These are phyloP conservation scores for Gallinago media DNA, from an alignment of 2,113 vertebrate genomes.

Conservation along the genomic window DNA sequence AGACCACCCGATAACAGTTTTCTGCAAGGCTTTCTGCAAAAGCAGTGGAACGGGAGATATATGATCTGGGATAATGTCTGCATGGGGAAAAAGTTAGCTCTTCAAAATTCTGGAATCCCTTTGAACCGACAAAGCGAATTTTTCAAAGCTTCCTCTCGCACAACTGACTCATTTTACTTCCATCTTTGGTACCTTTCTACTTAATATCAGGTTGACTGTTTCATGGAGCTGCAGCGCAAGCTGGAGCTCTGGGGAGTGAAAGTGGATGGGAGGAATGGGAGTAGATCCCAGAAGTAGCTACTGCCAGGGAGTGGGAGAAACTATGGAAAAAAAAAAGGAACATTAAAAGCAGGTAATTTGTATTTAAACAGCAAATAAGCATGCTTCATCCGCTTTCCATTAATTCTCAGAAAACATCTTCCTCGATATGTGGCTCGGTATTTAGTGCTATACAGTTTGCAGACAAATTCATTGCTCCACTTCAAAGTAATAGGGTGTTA, in stretches of 20 bases:
- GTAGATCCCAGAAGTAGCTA: not conserved
- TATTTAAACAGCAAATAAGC: not conserved
- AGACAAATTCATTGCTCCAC: not conserved
- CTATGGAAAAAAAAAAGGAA: not conserved
- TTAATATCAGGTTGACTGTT: not conserved
- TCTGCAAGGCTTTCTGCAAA: conserved; percentile 3
- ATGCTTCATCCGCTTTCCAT: not conserved
- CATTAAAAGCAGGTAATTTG: not conserved
- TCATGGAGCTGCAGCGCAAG: not conserved
- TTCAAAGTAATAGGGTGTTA: not conserved
- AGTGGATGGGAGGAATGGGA: not conserved
- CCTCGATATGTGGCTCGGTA: not conserved
- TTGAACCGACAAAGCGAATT: not conserved
- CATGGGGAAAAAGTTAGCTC: not conserved
- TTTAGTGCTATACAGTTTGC: not conserved
- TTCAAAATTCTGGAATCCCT: conserved; percentile 28
- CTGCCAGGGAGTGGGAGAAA: not conserved
- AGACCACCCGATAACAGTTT: not conserved
- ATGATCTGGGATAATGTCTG: not conserved
- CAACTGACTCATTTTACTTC: not conserved
- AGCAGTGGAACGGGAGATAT: not conserved
- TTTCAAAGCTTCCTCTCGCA: not conserved
- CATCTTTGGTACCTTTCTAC: not conserved
- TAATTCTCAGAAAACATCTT: not conserved
- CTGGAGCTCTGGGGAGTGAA: not conserved